Percentiles rank a stretch among this genome's conserved stretches.
Evolutionary conservation across 2,888 invertebrate genomes (phyloP).

Genomic region (Eupithecia subumbrata): DNA sequence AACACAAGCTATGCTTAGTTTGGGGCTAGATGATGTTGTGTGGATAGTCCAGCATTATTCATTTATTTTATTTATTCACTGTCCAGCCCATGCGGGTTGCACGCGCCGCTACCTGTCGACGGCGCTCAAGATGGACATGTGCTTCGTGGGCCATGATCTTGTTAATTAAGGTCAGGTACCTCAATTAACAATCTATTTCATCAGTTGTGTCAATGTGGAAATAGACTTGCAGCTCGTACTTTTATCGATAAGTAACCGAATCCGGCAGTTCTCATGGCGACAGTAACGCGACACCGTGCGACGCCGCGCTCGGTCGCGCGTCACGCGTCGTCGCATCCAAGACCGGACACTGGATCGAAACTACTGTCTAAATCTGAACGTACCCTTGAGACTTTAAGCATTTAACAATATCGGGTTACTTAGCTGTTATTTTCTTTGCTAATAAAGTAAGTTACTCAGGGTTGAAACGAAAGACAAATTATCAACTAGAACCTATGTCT

Average conservation of each 20-base stretch:
- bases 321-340: constrained; percentile 43
- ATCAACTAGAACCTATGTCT: neutral
- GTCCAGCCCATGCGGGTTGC: too few species aligned
- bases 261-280: constrained; percentile 47
- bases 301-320: constrained; percentile 48
- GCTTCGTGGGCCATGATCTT: neutral
- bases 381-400: neutral
- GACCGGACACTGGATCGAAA: constrained; percentile 17
- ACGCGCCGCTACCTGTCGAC: too few species aligned
- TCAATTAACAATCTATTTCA: too few species aligned
- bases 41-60: too few species aligned
- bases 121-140: too few species aligned
- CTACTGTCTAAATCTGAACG: neutral
- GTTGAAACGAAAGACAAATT: neutral
- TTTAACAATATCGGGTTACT: neutral
- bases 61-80: too few species aligned
- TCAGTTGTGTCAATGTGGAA: neutral
- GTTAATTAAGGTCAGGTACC: too few species aligned
- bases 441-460: neutral
- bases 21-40: too few species aligned
- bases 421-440: neutral
- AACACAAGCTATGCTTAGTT: too few species aligned
- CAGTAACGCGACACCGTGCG: constrained; percentile 55
- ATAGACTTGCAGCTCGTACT: neutral
- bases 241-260: constrained; percentile 12